Conservation (phyloP, 2,888 invertebrate genomes). For the Apotomis betuletana region DNA sequence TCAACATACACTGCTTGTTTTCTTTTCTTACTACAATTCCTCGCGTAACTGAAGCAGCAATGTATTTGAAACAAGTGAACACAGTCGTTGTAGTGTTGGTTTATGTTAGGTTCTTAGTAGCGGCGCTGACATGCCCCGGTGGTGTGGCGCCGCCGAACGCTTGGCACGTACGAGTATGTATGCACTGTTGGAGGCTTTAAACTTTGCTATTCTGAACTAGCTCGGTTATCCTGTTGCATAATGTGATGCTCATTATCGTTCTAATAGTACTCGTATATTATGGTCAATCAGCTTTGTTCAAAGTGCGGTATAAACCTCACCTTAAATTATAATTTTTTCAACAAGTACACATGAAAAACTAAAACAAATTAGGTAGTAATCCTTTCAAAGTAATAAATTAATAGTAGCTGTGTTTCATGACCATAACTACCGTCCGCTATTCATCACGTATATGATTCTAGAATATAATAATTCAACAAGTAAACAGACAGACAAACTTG, state of each 20-base stretch:
- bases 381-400: too few relatives aligned
- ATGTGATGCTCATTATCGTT: background rate
- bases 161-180: slow-evolving; percentile 8
- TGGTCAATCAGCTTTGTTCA: background rate
- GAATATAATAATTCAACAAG: too few relatives aligned
- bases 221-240: slow-evolving; percentile 14
- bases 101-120: background rate
- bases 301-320: background rate
- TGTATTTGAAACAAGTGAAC: slow-evolving; percentile 1
- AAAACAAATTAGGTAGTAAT: too few relatives aligned
- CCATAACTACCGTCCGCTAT: too few relatives aligned
- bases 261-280: too few relatives aligned
- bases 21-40: background rate
- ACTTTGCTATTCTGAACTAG: slow-evolving; percentile 21
- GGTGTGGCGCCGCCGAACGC: slow-evolving; percentile 7
- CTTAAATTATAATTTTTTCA: background rate
- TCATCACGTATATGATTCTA: too few relatives aligned
- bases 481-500: too few relatives aligned
- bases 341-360: too few relatives aligned
- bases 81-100: background rate
- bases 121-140: slow-evolving; percentile 13
- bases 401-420: too few relatives aligned
- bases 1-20: background rate
- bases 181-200: slow-evolving; percentile 1
- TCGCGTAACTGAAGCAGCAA: background rate